These are phyloP conservation scores for Phalacrocorax carbo DNA, from an alignment of 2,113 vertebrate genomes.

Conservation along the genomic window DNA sequence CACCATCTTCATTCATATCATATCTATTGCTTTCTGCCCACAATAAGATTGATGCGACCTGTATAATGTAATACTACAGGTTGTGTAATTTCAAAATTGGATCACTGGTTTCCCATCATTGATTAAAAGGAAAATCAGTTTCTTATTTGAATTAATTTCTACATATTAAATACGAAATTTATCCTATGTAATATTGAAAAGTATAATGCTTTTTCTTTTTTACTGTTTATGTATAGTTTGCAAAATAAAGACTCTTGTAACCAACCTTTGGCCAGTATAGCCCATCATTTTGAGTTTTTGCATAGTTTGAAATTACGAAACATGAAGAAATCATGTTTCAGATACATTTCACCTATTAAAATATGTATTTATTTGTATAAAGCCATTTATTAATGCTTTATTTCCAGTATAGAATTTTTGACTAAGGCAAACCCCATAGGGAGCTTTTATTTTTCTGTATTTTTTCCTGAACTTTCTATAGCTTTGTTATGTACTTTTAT, in stretches of 20 bases:
- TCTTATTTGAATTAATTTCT: conserved; percentile 66
- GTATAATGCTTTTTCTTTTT: conserved; percentile 85
- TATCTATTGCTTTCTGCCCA: conserved; percentile 67
- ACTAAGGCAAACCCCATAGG: neutral
- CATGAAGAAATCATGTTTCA: neutral
- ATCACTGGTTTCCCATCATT: conserved; percentile 55
- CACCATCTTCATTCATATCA: conserved; percentile 62
- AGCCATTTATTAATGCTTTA: neutral
- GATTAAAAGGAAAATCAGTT: conserved; percentile 60
- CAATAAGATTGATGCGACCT: conserved; percentile 51
- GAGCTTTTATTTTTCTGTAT: neutral
- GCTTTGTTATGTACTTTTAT: neutral
- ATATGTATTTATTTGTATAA: conserved; percentile 48
- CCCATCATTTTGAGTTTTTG: conserved; percentile 25
- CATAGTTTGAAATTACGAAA: neutral
- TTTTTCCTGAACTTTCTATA: neutral
- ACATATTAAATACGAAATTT: conserved; percentile 66
- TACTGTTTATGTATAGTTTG: conserved; percentile 81
- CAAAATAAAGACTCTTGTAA: conserved; percentile 77
- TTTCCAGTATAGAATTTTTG: neutral
- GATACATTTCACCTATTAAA: neutral
- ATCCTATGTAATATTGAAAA: conserved; percentile 75
- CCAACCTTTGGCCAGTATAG: conserved; percentile 68
- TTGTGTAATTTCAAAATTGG: conserved; percentile 57
- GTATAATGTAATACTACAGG: conserved; percentile 34